Evolutionary conservation across 2,888 invertebrate genomes (phyloP), one percentile per base, ranked within the genome.

Genomic region (Diplolepis rosae): DNA sequence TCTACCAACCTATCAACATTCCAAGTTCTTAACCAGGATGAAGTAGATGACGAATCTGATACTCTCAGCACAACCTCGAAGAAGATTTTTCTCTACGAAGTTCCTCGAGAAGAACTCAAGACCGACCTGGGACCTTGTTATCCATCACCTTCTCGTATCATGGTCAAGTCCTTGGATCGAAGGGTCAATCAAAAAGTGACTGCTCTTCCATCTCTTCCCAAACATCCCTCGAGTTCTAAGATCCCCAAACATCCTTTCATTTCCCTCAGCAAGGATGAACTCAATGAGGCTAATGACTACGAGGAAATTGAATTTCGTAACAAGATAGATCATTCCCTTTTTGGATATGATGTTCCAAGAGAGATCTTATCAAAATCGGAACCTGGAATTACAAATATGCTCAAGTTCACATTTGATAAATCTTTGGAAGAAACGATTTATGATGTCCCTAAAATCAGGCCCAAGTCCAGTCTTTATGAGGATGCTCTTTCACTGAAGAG

Each of bases 231-330:
- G 9, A 24, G 67, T 2, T 65, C 78, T 0, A 69, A 50, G 3
- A 56, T 81, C 0, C 77, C 79, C 1, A 83, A 82, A 30, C 79
- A 82, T 56, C 79, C 82, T 0, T 80, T 77, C 70, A 71, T 82
- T 1, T 56, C 80, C 2, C 4, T 35, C 51, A 67, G 50, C 32
- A 68, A 66, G 22, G 50, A 69, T 7, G 15, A 52, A 13, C 6
- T 45, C 9, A 35, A 51, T 6, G 30, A 72, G 0, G 5, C 13
- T 7, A 56, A 45, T 1, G 27, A 18, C 39, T 2, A 15, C 18
- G 15, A 13, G 1, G 13, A 48, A 15, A 4, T 22, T 45, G 11
- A 15, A 13, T 45, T 13, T 56, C 18, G 4, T 35, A 24, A 61
- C 13, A 39, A 35, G 1, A 3, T 2, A 18, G 24, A 7, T 7